Evolutionary conservation across 2,797 vertebrate species (phyloP), one percentile per base, ranked within the genome.

Genomic region (Semotilus atromaculatus): DNA sequence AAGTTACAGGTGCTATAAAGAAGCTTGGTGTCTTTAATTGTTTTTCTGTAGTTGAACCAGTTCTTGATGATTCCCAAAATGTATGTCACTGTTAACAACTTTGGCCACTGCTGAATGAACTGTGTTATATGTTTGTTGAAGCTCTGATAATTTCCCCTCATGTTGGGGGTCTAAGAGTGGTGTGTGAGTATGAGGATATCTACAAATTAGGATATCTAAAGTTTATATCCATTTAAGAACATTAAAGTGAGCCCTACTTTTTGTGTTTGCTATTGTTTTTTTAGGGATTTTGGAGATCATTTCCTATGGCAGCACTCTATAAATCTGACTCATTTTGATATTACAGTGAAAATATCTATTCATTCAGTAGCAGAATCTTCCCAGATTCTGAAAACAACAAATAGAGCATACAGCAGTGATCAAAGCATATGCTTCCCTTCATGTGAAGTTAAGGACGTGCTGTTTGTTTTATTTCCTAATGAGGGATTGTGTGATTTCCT

Each of bases 301-400:
- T 73, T 82, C 55, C 55, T 73, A 5, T 62, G 21, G 9, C 26
- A 7, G 8, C 4, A 5, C 31, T 53, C 21, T 53, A 66, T 66
- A 45, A 60, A 45, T 34, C n/a, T 8, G 13, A 5, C 6, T n/a
- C 10, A 31, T 45, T 72, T 31, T 62, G 26, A 34, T 45, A 23
- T 19, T 18, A 29, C 14, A 26, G 16, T n/a, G 29, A 74, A 75
- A 62, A 83, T 26, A 75, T 38, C 21, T 14, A 36, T 53, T 75
- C 60, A 53, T 48, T 38, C 29, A 19, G 23, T 71, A 40, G 79
- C 40, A 21, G 16, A 73, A 18, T 64, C 29, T 82, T 73, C 29
- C 29, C 81, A 83, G 29, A 75, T 66, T 21, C 62, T 36, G 53
- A 29, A 38, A 83, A 48, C 71, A 83, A 66, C 60, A 83, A 74